A percentile compares a stretch with the other conserved stretches of the same genome.
Conservation (phyloP, 2,888 invertebrate genomes). For the Drosophila picticornis region DNA sequence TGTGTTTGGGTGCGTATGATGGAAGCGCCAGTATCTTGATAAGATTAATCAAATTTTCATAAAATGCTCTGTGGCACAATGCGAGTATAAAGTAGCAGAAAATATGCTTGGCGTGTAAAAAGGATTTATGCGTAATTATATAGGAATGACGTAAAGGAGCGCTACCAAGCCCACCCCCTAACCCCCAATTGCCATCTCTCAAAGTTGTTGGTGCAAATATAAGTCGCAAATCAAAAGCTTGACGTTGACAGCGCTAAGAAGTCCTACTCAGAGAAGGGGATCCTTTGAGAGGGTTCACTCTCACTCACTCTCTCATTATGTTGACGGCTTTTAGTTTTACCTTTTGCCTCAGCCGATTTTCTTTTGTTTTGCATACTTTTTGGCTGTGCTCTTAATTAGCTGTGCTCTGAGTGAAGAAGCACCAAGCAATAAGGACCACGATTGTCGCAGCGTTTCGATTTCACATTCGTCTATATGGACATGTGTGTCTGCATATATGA, state of each 20-base stretch:
- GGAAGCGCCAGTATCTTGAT: conserved; percentile 79
- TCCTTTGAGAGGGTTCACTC: conserved; percentile 24
- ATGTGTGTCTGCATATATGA: conserved; percentile 6
- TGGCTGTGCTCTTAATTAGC: conserved; percentile 66
- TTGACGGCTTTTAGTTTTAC: conserved; percentile 49
- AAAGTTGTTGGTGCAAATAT: conserved; percentile 45
- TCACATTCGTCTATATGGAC: conserved; percentile 2
- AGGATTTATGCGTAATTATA: conserved; percentile 82
- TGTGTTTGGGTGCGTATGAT: conserved; percentile 53
- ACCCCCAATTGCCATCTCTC: not conserved
- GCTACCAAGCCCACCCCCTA: not conserved
- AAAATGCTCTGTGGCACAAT: conserved; percentile 73
- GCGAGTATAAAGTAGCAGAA: conserved; percentile 68
- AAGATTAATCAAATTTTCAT: conserved; percentile 86
- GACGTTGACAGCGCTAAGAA: conserved; percentile 64
- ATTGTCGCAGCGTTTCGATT: conserved; percentile 17
- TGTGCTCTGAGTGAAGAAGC: conserved; percentile 2
- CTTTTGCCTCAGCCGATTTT: conserved; percentile 18
- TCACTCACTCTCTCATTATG: conserved; percentile 13
- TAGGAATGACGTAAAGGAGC: conserved; percentile 75
- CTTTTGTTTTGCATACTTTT: conserved; percentile 70
- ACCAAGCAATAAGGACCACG: not conserved
- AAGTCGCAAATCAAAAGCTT: conserved; percentile 65
- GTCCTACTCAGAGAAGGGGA: conserved; percentile 29
- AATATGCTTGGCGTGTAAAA: conserved; percentile 81